phyloP scores from a whole-genome alignment of 2,888 invertebrate genomes.

The Caenorhabditis sp. region DNA sequence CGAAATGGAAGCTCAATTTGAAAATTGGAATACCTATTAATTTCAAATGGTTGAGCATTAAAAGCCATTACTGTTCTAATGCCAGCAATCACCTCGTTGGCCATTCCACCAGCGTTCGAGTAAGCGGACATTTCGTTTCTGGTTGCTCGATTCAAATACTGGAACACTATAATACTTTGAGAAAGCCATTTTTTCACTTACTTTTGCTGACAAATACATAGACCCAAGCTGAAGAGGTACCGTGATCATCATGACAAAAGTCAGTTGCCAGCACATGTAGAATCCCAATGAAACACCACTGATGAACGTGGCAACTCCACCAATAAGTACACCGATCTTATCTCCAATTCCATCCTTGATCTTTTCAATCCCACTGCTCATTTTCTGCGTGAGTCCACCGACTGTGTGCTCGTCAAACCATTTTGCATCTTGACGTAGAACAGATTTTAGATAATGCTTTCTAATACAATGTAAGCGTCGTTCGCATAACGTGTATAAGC shows the following conservation, averaged over 20 bases:
- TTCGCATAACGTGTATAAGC: slow-evolving; percentile 84
- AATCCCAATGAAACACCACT: slow-evolving; percentile 77
- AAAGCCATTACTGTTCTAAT: slow-evolving; percentile 82
- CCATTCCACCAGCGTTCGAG: slow-evolving; percentile 83
- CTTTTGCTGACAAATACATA: slow-evolving; percentile 84
- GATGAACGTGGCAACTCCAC: slow-evolving; percentile 73
- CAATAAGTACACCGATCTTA: slow-evolving; percentile 77
- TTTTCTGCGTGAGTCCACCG: slow-evolving; percentile 85
- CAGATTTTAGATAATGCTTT: slow-evolving; percentile 84
- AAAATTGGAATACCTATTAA: slow-evolving; percentile 66
- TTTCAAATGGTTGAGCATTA: slow-evolving; percentile 81
- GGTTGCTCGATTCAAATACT: slow-evolving; percentile 84
- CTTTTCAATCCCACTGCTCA: slow-evolving; percentile 83
- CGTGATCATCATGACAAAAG: slow-evolving; percentile 81
- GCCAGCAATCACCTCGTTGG: slow-evolving; percentile 83
- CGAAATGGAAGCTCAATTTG: too few species aligned
- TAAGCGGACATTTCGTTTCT: slow-evolving; percentile 84
- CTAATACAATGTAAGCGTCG: slow-evolving; percentile 85
- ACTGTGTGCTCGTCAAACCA: slow-evolving; percentile 85
- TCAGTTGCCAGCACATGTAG: slow-evolving; percentile 78
- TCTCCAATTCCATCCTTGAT: slow-evolving; percentile 81
- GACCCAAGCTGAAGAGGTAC: slow-evolving; percentile 82
- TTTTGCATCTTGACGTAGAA: slow-evolving; percentile 84
- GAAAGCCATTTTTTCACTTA: too few species aligned
- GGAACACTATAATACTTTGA: slow-evolving; percentile 15